Evolutionary conservation across 53 echinoderm and acorn worm genomes (phyloP), one percentile per base, ranked within the genome.

Genomic region (Luidia sarsii): DNA sequence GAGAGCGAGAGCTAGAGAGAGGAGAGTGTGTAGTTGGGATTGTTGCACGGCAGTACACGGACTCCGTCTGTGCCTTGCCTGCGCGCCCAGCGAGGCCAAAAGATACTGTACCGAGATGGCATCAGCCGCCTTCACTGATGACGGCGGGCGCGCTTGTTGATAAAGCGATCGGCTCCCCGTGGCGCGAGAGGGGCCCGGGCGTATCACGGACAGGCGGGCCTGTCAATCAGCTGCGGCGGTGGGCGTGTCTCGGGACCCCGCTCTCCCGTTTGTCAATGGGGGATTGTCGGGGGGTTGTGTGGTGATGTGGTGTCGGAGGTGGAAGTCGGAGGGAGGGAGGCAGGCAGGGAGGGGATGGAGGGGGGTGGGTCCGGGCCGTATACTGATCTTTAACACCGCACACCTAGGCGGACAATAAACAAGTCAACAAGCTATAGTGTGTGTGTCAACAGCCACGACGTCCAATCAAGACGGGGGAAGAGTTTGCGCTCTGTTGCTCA

Each of bases 61-160:
- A n/a, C n/a, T n/a, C n/a, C n/a, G n/a, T n/a, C n/a, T n/a, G n/a
- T n/a, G n/a, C n/a, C n/a, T n/a, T n/a, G n/a, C 22, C 61, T 9
- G 32, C 32, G 46, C 46, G 77, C 43, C 60, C 59, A 77, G 39
- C 48, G 46, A 77, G 60, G 61, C 46, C 11, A 60, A 77, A 61
- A 59, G 77, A 77, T 60, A 77, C 77, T 77, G 77, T 77, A 77
- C 77, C 77, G 60, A 77, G 43, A 43, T 43, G 31, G 55, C 60
- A 77, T 59, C 77, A 77, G 35, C 67, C 22, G 74, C 43, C 43
- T 61, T 45, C 77, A 59, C 60, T 61, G 33, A 77, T 77, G 77
- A 60, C 71, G 73, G 84, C 84, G 84, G 84, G 84, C 84, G 64
- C 72, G 72, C 84, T 84, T 84, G 73, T 84, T 84, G 73, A 84